Conservation (phyloP, 2,113 vertebrate species). For the Caranx melampygus region DNA sequence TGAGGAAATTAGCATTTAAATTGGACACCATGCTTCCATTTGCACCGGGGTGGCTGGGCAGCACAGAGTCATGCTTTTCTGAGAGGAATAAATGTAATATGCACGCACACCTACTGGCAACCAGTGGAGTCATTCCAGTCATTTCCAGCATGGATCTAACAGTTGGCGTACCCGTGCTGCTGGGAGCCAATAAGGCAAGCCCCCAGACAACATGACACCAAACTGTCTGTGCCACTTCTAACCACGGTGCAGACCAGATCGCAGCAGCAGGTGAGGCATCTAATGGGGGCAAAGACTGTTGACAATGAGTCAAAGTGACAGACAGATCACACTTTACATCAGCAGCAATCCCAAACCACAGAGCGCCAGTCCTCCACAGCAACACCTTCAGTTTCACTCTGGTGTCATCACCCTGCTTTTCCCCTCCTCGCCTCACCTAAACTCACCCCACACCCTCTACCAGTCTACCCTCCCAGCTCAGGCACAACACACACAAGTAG, state of each 20-base stretch:
- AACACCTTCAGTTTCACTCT: conserved; percentile 69
- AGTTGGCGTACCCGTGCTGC: conserved; percentile 9
- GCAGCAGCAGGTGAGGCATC: conserved; percentile 61
- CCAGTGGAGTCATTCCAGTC: conserved; percentile 6
- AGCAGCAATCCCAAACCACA: conserved; percentile 58
- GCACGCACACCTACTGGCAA: conserved; percentile 27
- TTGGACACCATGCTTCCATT: conserved; percentile 65
- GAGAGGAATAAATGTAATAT: conserved; percentile 17
- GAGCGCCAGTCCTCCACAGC: conserved; percentile 36
- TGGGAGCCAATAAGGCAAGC: conserved; percentile 20
- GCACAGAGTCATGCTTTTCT: conserved; percentile 39
- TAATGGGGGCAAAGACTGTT: conserved; percentile 55
- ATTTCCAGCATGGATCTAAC: conserved; percentile 31
- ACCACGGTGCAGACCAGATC: conserved; percentile 19
- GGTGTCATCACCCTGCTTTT: conserved; percentile 71
- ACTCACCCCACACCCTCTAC: conserved; percentile 31
- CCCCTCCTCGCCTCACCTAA: conserved; percentile 61
- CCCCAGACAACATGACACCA: conserved; percentile 29
- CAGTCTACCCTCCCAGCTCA: neutral
- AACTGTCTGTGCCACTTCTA: conserved; percentile 49
- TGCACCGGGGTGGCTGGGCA: conserved; percentile 46
- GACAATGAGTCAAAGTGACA: conserved; percentile 74
- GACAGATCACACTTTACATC: conserved; percentile 69
- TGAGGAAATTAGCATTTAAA: conserved; percentile 69
- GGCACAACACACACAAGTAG: conserved; percentile 16